These are phyloP conservation scores for Baccha elongata DNA, from an alignment of 2,888 invertebrate species.

Conservation along the genomic window DNA sequence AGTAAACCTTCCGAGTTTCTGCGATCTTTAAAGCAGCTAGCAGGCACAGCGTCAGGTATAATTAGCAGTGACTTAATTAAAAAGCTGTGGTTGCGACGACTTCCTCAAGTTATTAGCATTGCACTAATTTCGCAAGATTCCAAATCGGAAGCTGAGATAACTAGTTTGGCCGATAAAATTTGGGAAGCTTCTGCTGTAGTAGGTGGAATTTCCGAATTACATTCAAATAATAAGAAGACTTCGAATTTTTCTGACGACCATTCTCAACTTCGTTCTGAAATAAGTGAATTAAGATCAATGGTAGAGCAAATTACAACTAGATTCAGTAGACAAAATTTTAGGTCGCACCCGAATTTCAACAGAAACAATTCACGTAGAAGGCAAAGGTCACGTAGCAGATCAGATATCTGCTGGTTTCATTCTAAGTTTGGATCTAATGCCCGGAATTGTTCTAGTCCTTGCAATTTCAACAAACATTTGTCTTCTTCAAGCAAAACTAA, in stretches of 20 bases:
- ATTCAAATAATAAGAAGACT: not conserved
- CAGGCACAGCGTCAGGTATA: slow-evolving; percentile 9
- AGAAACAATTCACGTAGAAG: not conserved
- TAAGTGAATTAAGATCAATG: slow-evolving; percentile 1
- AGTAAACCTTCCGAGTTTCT: slow-evolving; percentile 26
- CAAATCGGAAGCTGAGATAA: slow-evolving; percentile 2
- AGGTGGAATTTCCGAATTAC: slow-evolving; percentile 6
- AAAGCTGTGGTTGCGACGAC: slow-evolving; percentile 13
- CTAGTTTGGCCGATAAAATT: too few species aligned
- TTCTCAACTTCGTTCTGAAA: not conserved
- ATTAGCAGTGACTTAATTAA: slow-evolving; percentile 17
- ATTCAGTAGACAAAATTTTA: not conserved
- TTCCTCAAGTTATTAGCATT: slow-evolving; percentile 26
- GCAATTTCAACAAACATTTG: slow-evolving; percentile 6
- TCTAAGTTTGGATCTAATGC: slow-evolving; percentile 14
- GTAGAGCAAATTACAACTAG: slow-evolving; percentile 4
- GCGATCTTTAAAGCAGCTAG: not conserved
- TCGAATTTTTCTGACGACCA: not conserved
- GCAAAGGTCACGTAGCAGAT: slow-evolving; percentile 15
- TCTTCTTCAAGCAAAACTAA: not conserved
- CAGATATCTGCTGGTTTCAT: slow-evolving; percentile 30
- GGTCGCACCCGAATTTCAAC: not conserved
- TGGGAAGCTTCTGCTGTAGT: not conserved
- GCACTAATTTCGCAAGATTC: slow-evolving; percentile 25
- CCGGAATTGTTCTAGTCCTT: slow-evolving; percentile 7